These are phyloP conservation scores for Gerris buenoi DNA, from an alignment of 1,140 invertebrate genomes.

Conservation along the genomic window DNA sequence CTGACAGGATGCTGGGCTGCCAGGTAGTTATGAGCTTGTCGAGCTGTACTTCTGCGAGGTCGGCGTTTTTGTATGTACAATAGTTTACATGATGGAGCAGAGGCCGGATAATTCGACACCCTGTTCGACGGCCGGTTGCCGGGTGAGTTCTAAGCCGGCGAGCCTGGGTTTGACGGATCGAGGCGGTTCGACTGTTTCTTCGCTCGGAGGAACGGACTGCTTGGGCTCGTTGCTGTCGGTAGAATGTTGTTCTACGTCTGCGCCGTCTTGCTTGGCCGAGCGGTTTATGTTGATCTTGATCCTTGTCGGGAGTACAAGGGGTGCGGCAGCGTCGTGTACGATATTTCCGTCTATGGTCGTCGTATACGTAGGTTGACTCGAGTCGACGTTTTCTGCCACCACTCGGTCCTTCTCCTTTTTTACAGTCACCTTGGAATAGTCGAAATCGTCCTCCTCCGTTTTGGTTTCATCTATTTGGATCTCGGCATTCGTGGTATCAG, in stretches of 20 bases:
- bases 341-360: constrained; percentile 58
- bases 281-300: constrained; percentile 69
- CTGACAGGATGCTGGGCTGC: too few species aligned
- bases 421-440: constrained; percentile 6
- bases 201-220: constrained; percentile 31
- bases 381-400: constrained; percentile 28
- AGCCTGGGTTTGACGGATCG: constrained; percentile 46
- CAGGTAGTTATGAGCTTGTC: too few species aligned
- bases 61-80: too few species aligned
- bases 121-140: constrained; percentile 49
- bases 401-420: constrained; percentile 12
- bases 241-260: constrained; percentile 19
- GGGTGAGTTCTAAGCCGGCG: constrained; percentile 46
- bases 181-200: constrained; percentile 36
- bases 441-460: background rate
- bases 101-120: constrained; percentile 64
- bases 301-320: constrained; percentile 34
- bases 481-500: background rate
- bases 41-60: too few species aligned
- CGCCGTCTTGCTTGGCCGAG: constrained; percentile 30
- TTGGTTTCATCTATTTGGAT: constrained; percentile 1
- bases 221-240: constrained; percentile 23
- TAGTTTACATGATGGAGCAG: constrained; percentile 71
- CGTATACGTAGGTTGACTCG: constrained; percentile 40
- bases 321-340: constrained; percentile 39